A percentile compares a stretch with the other conserved stretches of the same genome.
phyloP scores from a whole-genome alignment of 2,888 invertebrate genomes.

The Apoda limacodes region DNA sequence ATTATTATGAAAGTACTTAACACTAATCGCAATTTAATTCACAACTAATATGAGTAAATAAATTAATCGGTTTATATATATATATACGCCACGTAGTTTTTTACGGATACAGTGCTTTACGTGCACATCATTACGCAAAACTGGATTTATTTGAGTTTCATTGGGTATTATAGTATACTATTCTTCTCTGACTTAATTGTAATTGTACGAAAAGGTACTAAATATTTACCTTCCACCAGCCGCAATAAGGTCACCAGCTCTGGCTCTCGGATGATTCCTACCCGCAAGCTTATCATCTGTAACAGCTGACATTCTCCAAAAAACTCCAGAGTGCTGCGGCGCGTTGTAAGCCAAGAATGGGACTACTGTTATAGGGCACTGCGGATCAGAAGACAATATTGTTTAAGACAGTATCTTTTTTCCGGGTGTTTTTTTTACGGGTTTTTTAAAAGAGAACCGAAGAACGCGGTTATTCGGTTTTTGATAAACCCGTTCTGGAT shows the following conservation, averaged over 20 bases:
- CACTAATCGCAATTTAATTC: too few species aligned
- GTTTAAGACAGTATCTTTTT: not conserved
- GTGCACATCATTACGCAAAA: too few species aligned
- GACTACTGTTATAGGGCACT: conserved; percentile 71
- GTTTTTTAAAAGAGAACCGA: not conserved
- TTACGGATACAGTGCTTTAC: too few species aligned
- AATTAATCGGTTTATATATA: too few species aligned
- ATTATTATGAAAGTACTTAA: too few species aligned
- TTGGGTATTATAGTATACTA: too few species aligned
- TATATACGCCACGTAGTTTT: too few species aligned
- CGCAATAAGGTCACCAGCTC: conserved; percentile 79
- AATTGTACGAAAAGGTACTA: too few species aligned
- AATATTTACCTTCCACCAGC: conserved; percentile 90
- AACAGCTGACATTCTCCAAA: conserved; percentile 68
- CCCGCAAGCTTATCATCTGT: too few species aligned
- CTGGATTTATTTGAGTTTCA: too few species aligned
- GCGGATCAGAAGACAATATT: conserved; percentile 22
- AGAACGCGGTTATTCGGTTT: conserved; percentile 8
- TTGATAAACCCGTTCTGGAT: not conserved
- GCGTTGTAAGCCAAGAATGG: conserved; percentile 64
- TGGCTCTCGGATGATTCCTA: conserved; percentile 29
- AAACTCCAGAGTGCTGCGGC: conserved; percentile 66
- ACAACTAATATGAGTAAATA: too few species aligned
- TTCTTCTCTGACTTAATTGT: too few species aligned
- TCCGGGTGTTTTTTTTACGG: not conserved